Evolutionary conservation across 37 sponge, comb jelly and placozoan species (phyloP), one percentile per base, ranked within the genome.

Genomic region (Halisarca cf. caerulea): DNA sequence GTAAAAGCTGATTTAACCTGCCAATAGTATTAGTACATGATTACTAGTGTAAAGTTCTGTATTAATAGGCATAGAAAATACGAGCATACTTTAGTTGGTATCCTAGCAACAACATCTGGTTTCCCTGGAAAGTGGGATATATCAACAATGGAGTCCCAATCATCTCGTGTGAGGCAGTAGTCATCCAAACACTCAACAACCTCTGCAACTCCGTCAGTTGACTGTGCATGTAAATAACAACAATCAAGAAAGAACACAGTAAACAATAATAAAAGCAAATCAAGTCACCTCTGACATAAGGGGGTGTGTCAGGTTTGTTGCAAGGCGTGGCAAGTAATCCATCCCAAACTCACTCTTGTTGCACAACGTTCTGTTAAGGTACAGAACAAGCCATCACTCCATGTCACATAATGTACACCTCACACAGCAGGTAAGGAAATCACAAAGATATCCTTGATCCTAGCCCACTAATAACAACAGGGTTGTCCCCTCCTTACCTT

Each of bases 131-230:
- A 96, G 32, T 86, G 84, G 35, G 61, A 55, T 58, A 98, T 61
- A 61, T 96, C 96, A 15, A 83, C 32, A 11, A 98, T 79, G 75
- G 77, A 62, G 36, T 96, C 96, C 95, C 95, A 94, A 82, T 98
- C 99, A 0, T 96, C 97, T 28, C 93, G 68, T 0, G 58, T 80
- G 11, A 98, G 86, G 66, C 88, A 88, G 80, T 98, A 98, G 3
- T 79, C 54, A 27, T 86, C 61, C 88, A 97, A 85, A 27, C 81
- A 34, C 5, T 73, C 14, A 0, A 95, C 73, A n/a, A 89, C 94
- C 8, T 86, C 86, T 14, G 88, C 18, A 11, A 93, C 89, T 47
- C 96, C 96, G 15, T 89, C 92, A 32, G 45, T 58, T 45, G 66
- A 90, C 95, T 92, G 54, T 2, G 53, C 36, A 54, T 4, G 58